phyloP scores from a whole-genome alignment of 2,797 vertebrate species.

The Acanthurus leucopareius region DNA sequence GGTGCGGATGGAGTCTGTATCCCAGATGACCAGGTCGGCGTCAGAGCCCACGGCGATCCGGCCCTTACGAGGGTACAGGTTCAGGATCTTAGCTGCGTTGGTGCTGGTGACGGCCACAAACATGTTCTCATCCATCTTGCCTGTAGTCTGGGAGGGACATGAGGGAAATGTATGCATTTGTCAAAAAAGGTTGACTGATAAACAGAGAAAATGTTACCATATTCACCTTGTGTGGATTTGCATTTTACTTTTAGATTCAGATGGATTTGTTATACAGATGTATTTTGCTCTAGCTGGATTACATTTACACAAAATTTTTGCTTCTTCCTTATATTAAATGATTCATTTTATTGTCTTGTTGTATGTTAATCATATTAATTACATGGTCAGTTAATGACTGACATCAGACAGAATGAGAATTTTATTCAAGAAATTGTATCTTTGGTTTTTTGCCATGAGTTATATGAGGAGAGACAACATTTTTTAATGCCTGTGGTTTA shows the following conservation, averaged over 20 bases:
- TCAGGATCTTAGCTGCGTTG: slow-evolving; percentile 98
- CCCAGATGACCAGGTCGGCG: slow-evolving; percentile 97
- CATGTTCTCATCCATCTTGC: slow-evolving; percentile 99
- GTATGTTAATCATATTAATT: neutral
- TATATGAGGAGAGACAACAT: too few species aligned
- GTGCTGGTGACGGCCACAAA: slow-evolving; percentile 98
- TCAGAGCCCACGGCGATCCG: slow-evolving; percentile 96
- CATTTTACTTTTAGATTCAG: neutral
- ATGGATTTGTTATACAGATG: neutral
- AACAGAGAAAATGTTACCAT: too few species aligned
- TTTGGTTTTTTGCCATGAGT: neutral
- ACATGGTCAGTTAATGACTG: neutral
- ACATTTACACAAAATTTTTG: neutral
- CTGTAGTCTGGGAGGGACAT: slow-evolving; percentile 87
- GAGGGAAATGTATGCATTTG: neutral
- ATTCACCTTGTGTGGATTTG: neutral
- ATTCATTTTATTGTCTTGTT: neutral
- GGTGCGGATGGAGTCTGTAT: slow-evolving; percentile 93
- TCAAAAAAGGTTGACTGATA: neutral
- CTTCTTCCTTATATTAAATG: neutral
- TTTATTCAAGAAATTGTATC: neutral
- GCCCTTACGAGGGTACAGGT: slow-evolving; percentile 97
- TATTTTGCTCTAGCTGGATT: neutral
- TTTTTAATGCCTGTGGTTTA: too few species aligned
- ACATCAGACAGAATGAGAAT: neutral